phyloP scores from a whole-genome alignment of 2,888 invertebrate genomes.

The Seira sanloemensis region DNA sequence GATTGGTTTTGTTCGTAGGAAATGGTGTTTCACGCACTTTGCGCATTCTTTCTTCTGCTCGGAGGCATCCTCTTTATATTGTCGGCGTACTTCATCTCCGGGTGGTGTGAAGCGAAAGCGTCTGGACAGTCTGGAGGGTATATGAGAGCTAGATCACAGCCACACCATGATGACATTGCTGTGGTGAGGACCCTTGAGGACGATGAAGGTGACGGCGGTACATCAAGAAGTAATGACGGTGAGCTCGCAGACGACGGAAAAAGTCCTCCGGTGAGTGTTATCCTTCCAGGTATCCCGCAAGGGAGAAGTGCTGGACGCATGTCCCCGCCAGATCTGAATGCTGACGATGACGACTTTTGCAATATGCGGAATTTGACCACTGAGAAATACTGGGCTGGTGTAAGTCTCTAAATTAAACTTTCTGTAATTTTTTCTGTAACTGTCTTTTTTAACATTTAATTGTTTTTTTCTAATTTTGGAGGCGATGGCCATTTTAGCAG shows the following conservation, averaged over 20 bases:
- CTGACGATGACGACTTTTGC: conserved; percentile 1
- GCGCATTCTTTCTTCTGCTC: neutral
- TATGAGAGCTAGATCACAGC: neutral
- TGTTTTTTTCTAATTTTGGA: neutral
- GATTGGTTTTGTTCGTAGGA: conserved; percentile 23
- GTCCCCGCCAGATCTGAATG: neutral
- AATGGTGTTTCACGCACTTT: neutral
- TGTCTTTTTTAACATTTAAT: neutral
- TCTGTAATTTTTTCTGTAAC: neutral
- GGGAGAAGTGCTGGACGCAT: neutral
- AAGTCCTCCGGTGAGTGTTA: neutral
- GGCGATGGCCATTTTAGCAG: conserved; percentile 2
- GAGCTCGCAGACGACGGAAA: neutral
- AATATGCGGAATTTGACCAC: neutral
- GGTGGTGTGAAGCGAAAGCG: conserved; percentile 27
- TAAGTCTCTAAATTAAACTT: conserved; percentile 19
- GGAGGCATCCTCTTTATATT: conserved; percentile 28
- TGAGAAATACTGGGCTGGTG: conserved; percentile 38
- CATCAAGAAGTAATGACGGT: too few species aligned
- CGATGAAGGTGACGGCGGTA: neutral
- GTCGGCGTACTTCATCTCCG: conserved; percentile 24
- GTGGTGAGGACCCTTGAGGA: neutral
- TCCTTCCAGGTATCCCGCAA: neutral
- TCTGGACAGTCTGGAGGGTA: neutral
- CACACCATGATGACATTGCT: neutral